Conservation (phyloP, 2,797 vertebrate genomes). For the Neosilurus hyrtlii region DNA sequence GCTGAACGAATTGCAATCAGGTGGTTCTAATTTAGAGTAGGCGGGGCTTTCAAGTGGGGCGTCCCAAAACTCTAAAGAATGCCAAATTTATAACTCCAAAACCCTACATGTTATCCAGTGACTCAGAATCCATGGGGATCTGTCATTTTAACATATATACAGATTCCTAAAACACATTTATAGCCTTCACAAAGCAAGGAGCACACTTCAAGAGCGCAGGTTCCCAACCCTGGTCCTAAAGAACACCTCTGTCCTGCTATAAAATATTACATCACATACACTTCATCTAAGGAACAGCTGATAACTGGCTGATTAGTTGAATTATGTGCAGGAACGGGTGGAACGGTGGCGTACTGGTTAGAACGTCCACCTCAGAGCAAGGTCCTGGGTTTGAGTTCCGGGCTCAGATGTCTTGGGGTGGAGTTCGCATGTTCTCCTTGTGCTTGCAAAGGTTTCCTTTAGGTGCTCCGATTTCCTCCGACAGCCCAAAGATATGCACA, state of each 20-base stretch:
- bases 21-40: constrained; percentile 3
- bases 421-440: no score
- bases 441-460: no score
- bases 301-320: neutral
- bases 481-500: no score
- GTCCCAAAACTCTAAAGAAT: neutral
- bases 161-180: neutral
- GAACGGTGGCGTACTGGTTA: no score
- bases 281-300: neutral
- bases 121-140: neutral
- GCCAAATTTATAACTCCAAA: neutral
- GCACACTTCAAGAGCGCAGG: neutral
- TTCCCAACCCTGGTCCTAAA: neutral
- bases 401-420: no score
- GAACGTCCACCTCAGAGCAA: no score
- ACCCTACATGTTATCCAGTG: neutral
- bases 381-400: no score
- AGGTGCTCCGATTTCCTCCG: no score
- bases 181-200: neutral
- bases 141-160: neutral
- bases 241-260: neutral
- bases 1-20: constrained; percentile 2
- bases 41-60: neutral
- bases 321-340: no score
- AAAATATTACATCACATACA: neutral